These are phyloP conservation scores for Magallana gigas DNA, from an alignment of 1,140 invertebrate species.

Conservation along the genomic window DNA sequence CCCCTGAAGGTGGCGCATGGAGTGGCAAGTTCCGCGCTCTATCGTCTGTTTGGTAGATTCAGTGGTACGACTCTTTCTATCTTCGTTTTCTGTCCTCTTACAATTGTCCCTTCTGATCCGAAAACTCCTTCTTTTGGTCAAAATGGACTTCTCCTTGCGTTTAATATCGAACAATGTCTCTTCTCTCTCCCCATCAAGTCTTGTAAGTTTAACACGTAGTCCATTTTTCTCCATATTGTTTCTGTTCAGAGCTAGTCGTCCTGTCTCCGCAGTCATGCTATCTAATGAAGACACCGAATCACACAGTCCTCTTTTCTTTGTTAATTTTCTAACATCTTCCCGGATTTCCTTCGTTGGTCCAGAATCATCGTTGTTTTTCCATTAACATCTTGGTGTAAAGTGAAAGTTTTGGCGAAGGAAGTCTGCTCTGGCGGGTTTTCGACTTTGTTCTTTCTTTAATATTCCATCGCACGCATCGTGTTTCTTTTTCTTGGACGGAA, in stretches of 20 bases:
- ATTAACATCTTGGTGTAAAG: slow-evolving; percentile 15
- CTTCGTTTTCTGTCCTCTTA: not conserved
- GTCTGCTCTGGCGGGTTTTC: not conserved
- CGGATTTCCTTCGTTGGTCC: not conserved
- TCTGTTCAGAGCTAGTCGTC: not conserved
- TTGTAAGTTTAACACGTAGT: not conserved
- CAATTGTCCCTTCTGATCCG: slow-evolving; percentile 11
- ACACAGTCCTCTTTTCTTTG: not conserved
- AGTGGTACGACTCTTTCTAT: not conserved
- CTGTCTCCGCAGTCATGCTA: not conserved
- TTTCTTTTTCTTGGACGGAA: not conserved
- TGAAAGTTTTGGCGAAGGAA: slow-evolving; percentile 15
- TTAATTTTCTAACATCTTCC: not conserved
- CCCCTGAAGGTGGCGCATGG: not conserved
- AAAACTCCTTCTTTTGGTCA: slow-evolving; percentile 33
- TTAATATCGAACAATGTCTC: slow-evolving; percentile 8
- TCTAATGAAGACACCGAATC: not conserved
- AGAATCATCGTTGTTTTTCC: not conserved
- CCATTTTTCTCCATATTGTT: slow-evolving; percentile 19
- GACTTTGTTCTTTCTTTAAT: slow-evolving; percentile 30
- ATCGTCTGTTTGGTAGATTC: not conserved
- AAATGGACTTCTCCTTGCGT: not conserved
- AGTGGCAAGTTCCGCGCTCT: slow-evolving; percentile 6
- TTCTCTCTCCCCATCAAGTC: slow-evolving; percentile 9
- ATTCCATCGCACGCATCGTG: not conserved